Evolutionary conservation across 2,888 invertebrate species (phyloP).

Genomic region (Polymixis lichenea): DNA sequence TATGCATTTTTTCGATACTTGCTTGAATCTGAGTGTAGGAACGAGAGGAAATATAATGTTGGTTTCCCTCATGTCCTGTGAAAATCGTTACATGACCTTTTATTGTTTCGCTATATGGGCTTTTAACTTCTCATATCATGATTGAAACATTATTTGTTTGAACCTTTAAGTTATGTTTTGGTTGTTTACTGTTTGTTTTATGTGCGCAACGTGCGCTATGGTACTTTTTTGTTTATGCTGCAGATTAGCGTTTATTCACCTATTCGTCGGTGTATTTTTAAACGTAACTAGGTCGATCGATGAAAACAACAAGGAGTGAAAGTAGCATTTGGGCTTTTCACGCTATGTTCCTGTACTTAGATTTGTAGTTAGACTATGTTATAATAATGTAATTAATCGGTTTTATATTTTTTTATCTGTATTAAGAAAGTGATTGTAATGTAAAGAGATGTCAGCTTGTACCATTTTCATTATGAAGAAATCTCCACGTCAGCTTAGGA

Average conservation of each 20-base stretch:
- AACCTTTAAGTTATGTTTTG: neutral
- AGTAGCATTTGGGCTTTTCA: neutral
- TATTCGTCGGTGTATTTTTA: neutral
- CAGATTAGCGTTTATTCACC: neutral
- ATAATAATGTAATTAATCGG: neutral
- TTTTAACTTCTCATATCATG: neutral
- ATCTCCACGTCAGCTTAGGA: neutral
- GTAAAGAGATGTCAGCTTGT: neutral
- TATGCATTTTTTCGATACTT: neutral
- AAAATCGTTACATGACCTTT: neutral
- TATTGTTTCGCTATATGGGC: neutral
- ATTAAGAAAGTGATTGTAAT: neutral
- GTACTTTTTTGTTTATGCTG: neutral
- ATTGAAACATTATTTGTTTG: neutral
- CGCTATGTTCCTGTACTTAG: too few species aligned
- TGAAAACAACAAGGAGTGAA: neutral
- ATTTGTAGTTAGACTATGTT: neutral
- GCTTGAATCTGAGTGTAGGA: neutral
- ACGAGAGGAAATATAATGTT: neutral
- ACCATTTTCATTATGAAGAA: neutral
- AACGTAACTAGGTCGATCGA: neutral
- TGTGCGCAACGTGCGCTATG: too few species aligned
- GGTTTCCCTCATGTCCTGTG: neutral
- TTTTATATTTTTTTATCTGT: neutral
- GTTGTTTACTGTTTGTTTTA: neutral